Conservation (phyloP, 2,797 vertebrate genomes). For the Phataginus tetradactyla region DNA sequence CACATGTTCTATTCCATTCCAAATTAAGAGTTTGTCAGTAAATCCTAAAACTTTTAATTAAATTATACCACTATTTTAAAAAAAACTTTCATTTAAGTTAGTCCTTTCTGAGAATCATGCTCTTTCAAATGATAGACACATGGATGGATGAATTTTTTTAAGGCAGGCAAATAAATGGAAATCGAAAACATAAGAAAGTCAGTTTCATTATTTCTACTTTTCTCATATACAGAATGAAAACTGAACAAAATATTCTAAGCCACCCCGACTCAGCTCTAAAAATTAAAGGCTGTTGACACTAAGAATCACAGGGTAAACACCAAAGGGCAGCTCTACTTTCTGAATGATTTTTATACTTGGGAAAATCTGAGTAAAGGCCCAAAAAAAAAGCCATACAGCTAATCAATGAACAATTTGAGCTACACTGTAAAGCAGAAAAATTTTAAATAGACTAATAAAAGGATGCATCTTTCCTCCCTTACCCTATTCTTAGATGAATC, state of each 20-base stretch:
- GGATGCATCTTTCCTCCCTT: not conserved
- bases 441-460: not conserved
- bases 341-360: not conserved
- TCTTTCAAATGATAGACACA: not conserved
- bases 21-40: slow-evolving; percentile 10
- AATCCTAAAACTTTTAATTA: slow-evolving; percentile 1
- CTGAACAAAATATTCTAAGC: not conserved
- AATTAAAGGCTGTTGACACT: not conserved
- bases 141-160: not conserved
- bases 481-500: not conserved
- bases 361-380: not conserved
- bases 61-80: not conserved
- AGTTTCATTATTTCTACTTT: not conserved
- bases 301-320: not conserved
- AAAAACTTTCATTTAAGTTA: not conserved
- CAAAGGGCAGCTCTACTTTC: slow-evolving; percentile 35
- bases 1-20: not conserved
- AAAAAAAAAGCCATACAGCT: not conserved
- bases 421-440: not conserved
- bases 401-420: not conserved
- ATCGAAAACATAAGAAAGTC: not conserved
- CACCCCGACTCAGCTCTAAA: not conserved
- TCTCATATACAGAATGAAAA: slow-evolving; percentile 7
- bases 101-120: not conserved
- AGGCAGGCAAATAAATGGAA: not conserved